A percentile compares a stretch with the other conserved stretches of the same genome.
Conservation (phyloP, 2,113 vertebrate genomes). For the Romanogobio albipinnatus region DNA sequence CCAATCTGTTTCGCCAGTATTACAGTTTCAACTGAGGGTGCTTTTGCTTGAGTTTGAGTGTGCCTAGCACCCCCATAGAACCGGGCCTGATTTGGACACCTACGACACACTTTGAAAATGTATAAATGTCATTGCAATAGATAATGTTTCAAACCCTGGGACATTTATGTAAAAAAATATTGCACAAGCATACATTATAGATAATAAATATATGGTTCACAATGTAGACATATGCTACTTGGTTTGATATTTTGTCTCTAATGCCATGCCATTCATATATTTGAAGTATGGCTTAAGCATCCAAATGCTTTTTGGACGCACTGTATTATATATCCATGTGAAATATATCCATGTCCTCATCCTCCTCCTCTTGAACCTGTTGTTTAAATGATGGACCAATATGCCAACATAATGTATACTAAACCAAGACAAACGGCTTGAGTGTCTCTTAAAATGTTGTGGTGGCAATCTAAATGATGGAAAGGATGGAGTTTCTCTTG, state of each 20-base stretch:
- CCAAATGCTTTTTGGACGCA: neutral
- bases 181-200: neutral
- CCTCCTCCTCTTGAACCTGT: neutral
- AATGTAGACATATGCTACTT: neutral
- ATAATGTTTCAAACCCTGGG: neutral
- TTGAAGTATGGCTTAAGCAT: slow-evolving; percentile 5
- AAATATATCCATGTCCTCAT: neutral
- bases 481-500: slow-evolving; percentile 7
- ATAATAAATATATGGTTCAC: neutral
- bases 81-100: neutral
- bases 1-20: too few relatives aligned
- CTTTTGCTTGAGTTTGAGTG: too few relatives aligned
- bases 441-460: neutral
- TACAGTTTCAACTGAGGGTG: too few relatives aligned
- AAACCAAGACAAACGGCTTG: slow-evolving; percentile 1
- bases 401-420: slow-evolving; percentile 14
- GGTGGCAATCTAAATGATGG: slow-evolving; percentile 19
- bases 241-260: neutral
- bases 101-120: neutral
- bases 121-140: neutral
- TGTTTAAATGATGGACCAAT: neutral
- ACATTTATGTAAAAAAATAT: neutral
- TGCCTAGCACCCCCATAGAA: too few relatives aligned
- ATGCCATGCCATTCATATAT: neutral
- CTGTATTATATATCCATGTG: neutral